phyloP scores from a whole-genome alignment of 2,113 vertebrate genomes.

The Turnix velox region DNA sequence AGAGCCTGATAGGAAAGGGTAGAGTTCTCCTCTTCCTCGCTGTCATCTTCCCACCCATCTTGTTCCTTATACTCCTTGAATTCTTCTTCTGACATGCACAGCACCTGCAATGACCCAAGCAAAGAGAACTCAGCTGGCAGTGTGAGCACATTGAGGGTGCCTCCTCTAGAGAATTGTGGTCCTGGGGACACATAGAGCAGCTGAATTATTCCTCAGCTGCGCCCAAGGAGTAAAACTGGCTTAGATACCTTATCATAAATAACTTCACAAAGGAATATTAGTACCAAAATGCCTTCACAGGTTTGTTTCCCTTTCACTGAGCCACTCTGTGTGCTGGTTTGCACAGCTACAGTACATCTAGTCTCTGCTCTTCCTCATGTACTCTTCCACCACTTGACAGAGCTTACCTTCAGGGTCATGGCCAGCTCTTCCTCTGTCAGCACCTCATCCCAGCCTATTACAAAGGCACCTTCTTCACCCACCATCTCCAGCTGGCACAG shows the following conservation, averaged over 20 bases:
- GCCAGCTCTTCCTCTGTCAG: conserved; percentile 87
- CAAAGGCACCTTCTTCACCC: conserved; percentile 81
- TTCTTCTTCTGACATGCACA: conserved; percentile 85
- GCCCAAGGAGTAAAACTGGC: neutral
- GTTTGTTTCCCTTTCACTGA: neutral
- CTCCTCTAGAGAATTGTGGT: neutral
- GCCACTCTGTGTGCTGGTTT: neutral
- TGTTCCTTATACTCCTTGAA: conserved; percentile 83
- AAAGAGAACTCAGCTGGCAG: neutral
- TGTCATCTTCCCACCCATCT: conserved; percentile 78
- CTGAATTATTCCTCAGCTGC: neutral
- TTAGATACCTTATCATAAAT: neutral
- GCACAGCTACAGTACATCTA: rapidly evolving
- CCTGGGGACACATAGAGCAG: rapidly evolving
- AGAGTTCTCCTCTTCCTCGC: conserved; percentile 69
- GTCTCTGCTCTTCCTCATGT: neutral
- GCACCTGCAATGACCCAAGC: conserved; percentile 72
- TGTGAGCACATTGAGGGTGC: neutral
- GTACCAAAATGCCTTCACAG: neutral
- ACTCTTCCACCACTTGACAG: neutral
- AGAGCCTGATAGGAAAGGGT: conserved; percentile 76
- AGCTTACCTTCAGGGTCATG: conserved; percentile 81
- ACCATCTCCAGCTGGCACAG: conserved; percentile 80
- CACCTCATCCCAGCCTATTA: conserved; percentile 83
- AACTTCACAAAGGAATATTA: rapidly evolving